Conservation (phyloP, 2,888 invertebrate species). For the Disparrhopalites patrizii region DNA sequence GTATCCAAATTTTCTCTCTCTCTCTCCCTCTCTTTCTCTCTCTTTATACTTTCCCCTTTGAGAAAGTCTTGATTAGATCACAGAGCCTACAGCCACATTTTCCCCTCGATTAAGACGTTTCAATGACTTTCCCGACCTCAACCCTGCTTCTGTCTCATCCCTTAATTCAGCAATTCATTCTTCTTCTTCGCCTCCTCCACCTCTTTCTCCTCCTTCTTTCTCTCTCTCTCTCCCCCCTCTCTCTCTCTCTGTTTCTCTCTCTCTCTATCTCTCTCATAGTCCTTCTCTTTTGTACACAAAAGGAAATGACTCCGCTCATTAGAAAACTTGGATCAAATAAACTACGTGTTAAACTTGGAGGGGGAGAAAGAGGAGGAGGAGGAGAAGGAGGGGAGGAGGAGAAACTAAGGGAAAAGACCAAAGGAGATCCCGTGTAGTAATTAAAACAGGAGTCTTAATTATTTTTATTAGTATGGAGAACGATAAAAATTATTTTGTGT, state of each 20-base stretch:
- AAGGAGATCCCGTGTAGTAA: background rate
- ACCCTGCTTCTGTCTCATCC: too few relatives aligned
- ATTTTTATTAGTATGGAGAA: too few relatives aligned
- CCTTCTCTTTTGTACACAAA: background rate
- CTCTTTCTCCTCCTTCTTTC: too few relatives aligned
- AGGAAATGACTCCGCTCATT: background rate
- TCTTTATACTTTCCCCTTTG: background rate
- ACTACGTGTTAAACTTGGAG: slow-evolving; percentile 2
- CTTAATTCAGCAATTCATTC: slow-evolving; percentile 4
- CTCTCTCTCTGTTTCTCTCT: too few relatives aligned
- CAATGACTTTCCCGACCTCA: background rate
- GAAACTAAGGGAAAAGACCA: background rate
- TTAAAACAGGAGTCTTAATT: too few relatives aligned
- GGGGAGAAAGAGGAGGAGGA: background rate
- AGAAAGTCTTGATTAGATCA: slow-evolving; percentile 7
- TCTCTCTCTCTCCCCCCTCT: background rate
- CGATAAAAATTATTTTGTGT: too few relatives aligned
- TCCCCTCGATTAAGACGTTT: slow-evolving; percentile 7
- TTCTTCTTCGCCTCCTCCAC: too few relatives aligned
- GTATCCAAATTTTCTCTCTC: too few relatives aligned
- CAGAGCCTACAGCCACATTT: slow-evolving; percentile 3
- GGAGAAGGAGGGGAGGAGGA: background rate
- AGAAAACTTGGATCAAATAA: slow-evolving; percentile 7
- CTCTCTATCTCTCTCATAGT: too few relatives aligned
- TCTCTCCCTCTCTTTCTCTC: too few relatives aligned